Conservation (phyloP, 2,888 invertebrate genomes). For the Drosophila borborema region DNA sequence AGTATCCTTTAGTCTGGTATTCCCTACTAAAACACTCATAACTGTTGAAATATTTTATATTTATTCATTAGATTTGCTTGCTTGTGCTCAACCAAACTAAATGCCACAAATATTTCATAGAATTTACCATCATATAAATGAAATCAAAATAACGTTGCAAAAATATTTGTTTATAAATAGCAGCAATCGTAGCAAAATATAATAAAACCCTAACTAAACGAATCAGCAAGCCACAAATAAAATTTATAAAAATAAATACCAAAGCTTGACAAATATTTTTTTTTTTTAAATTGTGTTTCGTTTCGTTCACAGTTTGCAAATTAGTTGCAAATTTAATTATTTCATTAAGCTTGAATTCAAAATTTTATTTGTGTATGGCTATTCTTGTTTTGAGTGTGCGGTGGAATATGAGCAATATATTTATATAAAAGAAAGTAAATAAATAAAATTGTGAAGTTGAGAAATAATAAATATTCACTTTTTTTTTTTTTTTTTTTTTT, state of each 20-base stretch:
- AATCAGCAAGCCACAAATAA: constrained; percentile 38
- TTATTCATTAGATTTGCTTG: background rate
- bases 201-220: constrained; percentile 20
- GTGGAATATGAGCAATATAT: background rate
- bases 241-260: constrained; percentile 36
- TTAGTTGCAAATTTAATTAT: constrained; percentile 63
- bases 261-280: constrained; percentile 41
- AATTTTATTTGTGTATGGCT: background rate
- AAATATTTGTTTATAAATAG: constrained; percentile 12
- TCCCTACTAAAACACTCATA: background rate
- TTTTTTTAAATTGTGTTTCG: constrained; percentile 22
- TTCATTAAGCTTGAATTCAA: constrained; percentile 24
- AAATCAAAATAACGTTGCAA: background rate
- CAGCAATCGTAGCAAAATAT: constrained; percentile 6
- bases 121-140: constrained; percentile 7
- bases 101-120: constrained; percentile 21
- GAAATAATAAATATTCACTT: no score
- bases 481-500: no score
- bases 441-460: no score
- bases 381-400: constrained; percentile 17
- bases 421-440: background rate
- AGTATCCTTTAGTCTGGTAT: background rate
- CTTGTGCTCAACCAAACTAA: constrained; percentile 1
- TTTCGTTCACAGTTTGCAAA: constrained; percentile 53
- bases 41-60: background rate